Conservation (phyloP, 2,888 invertebrate species). For the Choristoneura rosaceana region DNA sequence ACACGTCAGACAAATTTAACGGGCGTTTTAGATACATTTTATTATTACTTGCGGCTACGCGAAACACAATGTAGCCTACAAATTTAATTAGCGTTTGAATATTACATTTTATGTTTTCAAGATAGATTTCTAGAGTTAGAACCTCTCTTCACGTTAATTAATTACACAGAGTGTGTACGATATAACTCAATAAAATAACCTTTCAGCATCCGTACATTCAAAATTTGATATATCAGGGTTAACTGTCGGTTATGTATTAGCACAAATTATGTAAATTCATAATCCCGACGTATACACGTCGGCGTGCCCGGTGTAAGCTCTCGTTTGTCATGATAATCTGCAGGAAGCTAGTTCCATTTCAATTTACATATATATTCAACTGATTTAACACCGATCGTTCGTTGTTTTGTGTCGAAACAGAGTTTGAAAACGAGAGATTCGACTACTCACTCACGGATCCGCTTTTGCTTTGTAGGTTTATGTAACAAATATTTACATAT, state of each 20-base stretch:
- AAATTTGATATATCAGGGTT: conserved; percentile 48
- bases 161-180: not conserved
- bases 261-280: conserved; percentile 53
- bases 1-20: too few species aligned
- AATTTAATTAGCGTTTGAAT: not conserved
- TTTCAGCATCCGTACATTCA: conserved; percentile 2
- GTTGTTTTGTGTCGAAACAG: conserved; percentile 53
- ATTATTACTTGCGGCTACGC: too few species aligned
- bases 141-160: not conserved
- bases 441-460: not conserved
- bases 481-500: not conserved
- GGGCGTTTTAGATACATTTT: too few species aligned
- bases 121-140: not conserved
- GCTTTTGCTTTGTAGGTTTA: not conserved
- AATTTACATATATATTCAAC: conserved; percentile 61
- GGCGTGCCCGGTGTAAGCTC: conserved; percentile 44
- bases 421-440: conserved; percentile 10
- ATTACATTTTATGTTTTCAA: not conserved
- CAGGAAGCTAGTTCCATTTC: conserved; percentile 67
- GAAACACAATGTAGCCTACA: too few species aligned
- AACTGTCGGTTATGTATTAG: conserved; percentile 61
- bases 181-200: not conserved
- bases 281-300: conserved; percentile 42
- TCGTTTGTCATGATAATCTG: conserved; percentile 74
- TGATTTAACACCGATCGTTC: conserved; percentile 59